A percentile compares a stretch with the other conserved stretches of the same genome.
Conservation (phyloP, 2,113 vertebrate species). For the Ammodytes marinus region DNA sequence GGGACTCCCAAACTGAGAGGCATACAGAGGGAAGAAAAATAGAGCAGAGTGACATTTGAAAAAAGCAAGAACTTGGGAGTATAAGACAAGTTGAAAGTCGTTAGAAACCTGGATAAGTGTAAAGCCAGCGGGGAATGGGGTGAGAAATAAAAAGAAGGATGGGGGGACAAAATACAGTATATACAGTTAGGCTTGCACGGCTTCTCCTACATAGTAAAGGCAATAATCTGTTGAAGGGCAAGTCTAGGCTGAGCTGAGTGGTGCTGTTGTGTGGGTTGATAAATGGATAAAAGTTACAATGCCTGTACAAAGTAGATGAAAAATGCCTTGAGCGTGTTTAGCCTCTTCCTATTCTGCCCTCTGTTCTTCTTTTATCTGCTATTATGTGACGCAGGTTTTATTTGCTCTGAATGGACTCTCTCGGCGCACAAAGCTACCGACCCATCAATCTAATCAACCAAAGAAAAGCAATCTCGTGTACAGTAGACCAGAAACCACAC, state of each 20-base stretch:
- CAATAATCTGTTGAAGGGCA: constrained; percentile 42
- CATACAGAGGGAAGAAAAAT: not conserved
- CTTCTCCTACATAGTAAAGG: constrained; percentile 30
- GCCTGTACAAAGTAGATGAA: constrained; percentile 39
- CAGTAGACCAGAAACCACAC: constrained; percentile 2
- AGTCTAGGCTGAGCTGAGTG: constrained; percentile 45
- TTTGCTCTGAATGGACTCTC: constrained; percentile 23
- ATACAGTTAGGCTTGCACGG: constrained; percentile 28
- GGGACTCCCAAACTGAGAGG: not conserved
- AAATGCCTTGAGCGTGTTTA: constrained; percentile 54
- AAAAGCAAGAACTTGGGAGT: not conserved
- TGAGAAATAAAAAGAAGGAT: constrained; percentile 7
- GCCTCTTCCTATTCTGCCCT: constrained; percentile 28
- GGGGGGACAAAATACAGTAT: constrained; percentile 18
- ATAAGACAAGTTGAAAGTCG: constrained; percentile 27
- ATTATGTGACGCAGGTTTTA: constrained; percentile 34
- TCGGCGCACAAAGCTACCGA: constrained; percentile 1
- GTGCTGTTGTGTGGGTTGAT: constrained; percentile 54
- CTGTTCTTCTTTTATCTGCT: constrained; percentile 32
- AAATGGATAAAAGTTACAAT: constrained; percentile 55
- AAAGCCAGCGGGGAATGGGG: not conserved
- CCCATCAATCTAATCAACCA: constrained; percentile 58
- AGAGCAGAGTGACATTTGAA: constrained; percentile 22
- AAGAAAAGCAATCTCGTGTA: constrained; percentile 24
- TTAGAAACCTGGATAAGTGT: constrained; percentile 30